Percentiles rank a stretch among this genome's conserved stretches.
Conservation (phyloP, 1,140 invertebrate genomes). For the Paralvinella palmiformis region DNA sequence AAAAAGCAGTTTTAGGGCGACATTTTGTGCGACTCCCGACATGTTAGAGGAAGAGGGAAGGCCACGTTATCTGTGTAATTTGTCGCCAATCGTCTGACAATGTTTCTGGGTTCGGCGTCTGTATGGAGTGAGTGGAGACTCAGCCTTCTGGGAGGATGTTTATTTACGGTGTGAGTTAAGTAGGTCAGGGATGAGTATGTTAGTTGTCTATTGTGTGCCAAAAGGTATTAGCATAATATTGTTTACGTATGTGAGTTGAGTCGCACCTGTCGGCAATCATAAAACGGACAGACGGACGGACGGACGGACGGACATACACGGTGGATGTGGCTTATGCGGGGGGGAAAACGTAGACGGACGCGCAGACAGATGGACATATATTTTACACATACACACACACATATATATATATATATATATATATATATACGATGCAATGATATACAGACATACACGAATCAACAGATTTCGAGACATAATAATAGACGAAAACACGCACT, state of each 20-base stretch:
- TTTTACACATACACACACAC: background rate
- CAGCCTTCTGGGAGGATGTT: background rate
- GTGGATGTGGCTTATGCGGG: background rate
- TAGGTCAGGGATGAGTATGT: background rate
- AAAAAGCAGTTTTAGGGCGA: too few relatives aligned
- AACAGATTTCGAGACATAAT: background rate
- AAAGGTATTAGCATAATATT: background rate
- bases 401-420: background rate
- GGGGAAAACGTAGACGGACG: background rate
- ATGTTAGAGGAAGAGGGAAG: too few relatives aligned
- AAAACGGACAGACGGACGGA: background rate
- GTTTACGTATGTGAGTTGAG: background rate
- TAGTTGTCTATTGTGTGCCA: background rate
- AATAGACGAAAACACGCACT: background rate
- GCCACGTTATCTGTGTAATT: too few relatives aligned
- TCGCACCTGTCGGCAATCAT: background rate
- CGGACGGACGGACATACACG: background rate
- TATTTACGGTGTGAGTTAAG: background rate
- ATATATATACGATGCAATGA: background rate
- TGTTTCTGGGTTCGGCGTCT: too few relatives aligned
- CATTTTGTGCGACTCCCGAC: too few relatives aligned
- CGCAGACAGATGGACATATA: background rate
- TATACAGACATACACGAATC: background rate
- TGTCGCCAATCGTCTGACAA: too few relatives aligned
- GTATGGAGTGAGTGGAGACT: background rate